These are phyloP conservation scores for Xestia rhomboidea DNA, from an alignment of 2,888 invertebrate genomes.

Conservation along the genomic window DNA sequence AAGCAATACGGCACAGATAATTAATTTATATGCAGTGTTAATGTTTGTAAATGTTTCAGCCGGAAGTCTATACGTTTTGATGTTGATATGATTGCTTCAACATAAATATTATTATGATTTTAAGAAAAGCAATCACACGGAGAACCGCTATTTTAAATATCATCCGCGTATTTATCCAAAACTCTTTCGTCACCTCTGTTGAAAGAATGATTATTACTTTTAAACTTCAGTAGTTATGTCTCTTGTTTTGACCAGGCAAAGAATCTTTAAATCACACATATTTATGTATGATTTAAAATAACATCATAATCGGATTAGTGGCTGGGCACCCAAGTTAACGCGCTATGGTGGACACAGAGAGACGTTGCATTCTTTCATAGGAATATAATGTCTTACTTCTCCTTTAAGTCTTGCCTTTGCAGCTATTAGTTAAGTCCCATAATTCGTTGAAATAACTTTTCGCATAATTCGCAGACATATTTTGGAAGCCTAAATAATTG, in stretches of 20 bases:
- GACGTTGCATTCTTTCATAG: background rate
- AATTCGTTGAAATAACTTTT: background rate
- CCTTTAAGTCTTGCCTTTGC: background rate
- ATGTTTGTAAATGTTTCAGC: conserved; percentile 26
- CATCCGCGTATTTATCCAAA: conserved; percentile 22
- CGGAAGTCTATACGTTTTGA: background rate
- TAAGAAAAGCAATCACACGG: background rate
- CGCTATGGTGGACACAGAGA: background rate
- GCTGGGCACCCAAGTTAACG: background rate
- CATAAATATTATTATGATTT: conserved; percentile 12
- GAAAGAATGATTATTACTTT: conserved; percentile 1
- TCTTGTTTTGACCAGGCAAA: background rate
- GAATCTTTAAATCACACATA: no score
- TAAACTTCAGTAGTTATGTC: background rate
- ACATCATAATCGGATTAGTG: background rate
- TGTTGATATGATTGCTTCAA: conserved; percentile 2
- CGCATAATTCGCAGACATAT: background rate
- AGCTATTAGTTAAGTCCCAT: background rate
- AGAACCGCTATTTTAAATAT: conserved; percentile 12
- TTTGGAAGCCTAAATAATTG: background rate
- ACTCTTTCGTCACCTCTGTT: background rate
- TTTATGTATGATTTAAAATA: background rate
- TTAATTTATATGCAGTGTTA: background rate
- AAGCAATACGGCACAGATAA: no score
- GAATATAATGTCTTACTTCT: background rate